Evolutionary conservation across 2,113 vertebrate species (phyloP), one percentile per base, ranked within the genome.

Genomic region (Gobio gobio): DNA sequence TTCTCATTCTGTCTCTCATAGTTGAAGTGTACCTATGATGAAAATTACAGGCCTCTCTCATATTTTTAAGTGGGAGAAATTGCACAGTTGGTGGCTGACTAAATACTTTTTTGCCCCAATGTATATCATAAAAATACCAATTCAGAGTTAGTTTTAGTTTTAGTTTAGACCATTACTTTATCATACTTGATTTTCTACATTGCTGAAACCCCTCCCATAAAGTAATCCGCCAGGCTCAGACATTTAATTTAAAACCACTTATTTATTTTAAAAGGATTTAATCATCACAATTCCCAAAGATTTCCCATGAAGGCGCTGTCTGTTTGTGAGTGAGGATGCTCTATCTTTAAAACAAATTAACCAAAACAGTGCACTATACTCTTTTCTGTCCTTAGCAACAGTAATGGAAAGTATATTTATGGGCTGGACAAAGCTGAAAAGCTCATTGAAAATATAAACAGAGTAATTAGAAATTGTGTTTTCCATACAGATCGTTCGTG

Each of bases 371-470:
- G 36, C 29, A n/a, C 72, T 26, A 13, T 68, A 49, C 40, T 83
- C 26, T 73, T 73, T 43, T 73, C 4, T 49, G 40, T n/a, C 63
- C 20, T 64, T 79, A 78, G 70, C 13, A 49, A 77, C 56, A 47
- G 51, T 59, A 51, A 78, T 47, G 56, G 47, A 61, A 36, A 82
- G 24, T 79, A 49, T 85, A 83, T 86, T 83, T 83, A 74, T 77
- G 78, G 47, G 14, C 26, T 45, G 77, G 66, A 68, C 24, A 2
- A 22, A 64, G 61, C 61, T 43, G 36, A 76, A 85, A 86, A 75
- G 84, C 59, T 83, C 56, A 83, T 82, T 58, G 68, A 68, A 33
- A 85, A 86, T 82, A 70, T 82, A 88, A 88, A 86, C 77, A 88
- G 36, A 66, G 51, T 26, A 47, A 85, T 85, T 83, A 68, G 47